Base-by-base conservation (phyloP, 2,113 vertebrate species). In the Dicerorhinus sumatrensis region DNA sequence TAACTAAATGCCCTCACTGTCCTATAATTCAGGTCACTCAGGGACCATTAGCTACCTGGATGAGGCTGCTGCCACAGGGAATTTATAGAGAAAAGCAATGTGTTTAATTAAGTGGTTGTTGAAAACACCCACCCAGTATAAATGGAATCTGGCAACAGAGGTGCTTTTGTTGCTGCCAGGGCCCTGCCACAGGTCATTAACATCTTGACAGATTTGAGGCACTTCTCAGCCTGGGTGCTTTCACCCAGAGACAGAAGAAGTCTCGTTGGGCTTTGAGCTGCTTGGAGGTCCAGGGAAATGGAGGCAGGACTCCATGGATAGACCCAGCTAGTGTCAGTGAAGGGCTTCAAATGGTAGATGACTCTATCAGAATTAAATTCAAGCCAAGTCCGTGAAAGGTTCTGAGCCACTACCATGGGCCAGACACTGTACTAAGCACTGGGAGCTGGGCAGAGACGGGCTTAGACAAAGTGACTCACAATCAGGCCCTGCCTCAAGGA, bases 171-270 rank as follows among this genome's bases (percentile, higher is more conserved):
- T 86, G 51, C 81, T 95, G 80, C 93, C 96, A 97, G 89, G 93
- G 80, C 86, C 77, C 84, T 97, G 96, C 95, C 97, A 95, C 88
- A 96, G 96, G 93, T 97, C 97, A 97, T 96, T 97, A 97, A 97
- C 72, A 97, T 97, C 90, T 85, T 96, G 96, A 98, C 95, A 92
- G 84, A 98, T 97, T 31, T 56, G 92, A 98, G 67, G 82, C 65
- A 62, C 79, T 96, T 97, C 96, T 92, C 76, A 83, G 92, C 75
- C 84, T 33, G 17, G 84, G n/a, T 70, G 63, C 56, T 79, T 90
- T 97, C 84, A 94, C 54, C 31, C 39, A 90, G 93, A 81, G 90
- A 82, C 80, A 33, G 21, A 93, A 14, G 65, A 88, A 92, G 70
- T 81, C 88, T 56, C 31, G 33, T 3, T 36, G 23, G 8, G 51